These are phyloP conservation scores for Neolamprologus longior DNA, from an alignment of 2,113 vertebrate species.

Conservation along the genomic window DNA sequence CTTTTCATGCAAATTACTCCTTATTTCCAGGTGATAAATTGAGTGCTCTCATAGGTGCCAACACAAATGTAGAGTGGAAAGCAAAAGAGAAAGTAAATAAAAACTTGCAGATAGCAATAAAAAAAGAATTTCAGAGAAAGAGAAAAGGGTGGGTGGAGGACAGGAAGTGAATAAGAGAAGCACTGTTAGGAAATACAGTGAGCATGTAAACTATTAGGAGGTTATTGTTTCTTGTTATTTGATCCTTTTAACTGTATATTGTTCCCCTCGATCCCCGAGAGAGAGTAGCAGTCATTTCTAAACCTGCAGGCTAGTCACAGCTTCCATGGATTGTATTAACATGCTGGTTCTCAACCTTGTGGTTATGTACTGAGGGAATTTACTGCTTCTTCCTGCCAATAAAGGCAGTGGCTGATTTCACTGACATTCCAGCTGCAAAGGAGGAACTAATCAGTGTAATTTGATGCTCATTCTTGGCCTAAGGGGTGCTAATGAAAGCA, in stretches of 20 bases:
- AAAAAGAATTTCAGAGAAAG: not conserved
- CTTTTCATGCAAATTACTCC: not conserved
- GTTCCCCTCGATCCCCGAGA: not conserved
- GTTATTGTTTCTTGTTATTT: not conserved
- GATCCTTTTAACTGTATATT: conserved; percentile 14
- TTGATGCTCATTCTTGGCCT: not conserved
- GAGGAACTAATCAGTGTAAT: not conserved
- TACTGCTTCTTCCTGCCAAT: not conserved
- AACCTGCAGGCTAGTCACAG: conserved; percentile 12
- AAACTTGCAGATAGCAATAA: not conserved
- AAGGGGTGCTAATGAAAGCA: not conserved
- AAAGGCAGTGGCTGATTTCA: not conserved
- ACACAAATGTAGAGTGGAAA: not conserved
- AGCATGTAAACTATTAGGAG: not conserved
- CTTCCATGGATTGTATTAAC: conserved; percentile 46
- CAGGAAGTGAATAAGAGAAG: not conserved
- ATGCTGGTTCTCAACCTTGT: not conserved
- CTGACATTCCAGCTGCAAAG: not conserved
- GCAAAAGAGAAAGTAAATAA: not conserved
- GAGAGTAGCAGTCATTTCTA: not conserved
- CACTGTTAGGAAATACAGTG: not conserved
- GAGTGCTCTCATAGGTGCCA: not conserved
- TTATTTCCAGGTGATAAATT: not conserved
- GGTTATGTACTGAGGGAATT: not conserved
- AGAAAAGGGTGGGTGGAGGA: not conserved